Conservation (phyloP, 1,140 invertebrate species). For the Meloidogyne hapla region DNA sequence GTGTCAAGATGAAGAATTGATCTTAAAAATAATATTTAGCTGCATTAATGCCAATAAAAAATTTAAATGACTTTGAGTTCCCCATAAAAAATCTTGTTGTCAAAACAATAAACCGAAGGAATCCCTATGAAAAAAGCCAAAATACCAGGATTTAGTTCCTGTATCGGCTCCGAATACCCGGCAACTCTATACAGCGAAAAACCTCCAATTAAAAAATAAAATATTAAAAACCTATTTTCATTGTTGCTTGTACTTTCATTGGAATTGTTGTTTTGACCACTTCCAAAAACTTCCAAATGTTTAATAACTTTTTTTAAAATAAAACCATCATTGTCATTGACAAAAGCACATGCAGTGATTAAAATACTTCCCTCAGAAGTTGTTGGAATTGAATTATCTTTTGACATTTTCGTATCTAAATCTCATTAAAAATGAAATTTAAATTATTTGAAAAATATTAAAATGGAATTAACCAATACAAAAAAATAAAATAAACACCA, state of each 20-base stretch:
- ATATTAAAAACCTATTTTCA: neutral
- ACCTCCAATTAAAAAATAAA: neutral
- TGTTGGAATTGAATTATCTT: neutral
- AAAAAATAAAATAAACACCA: neutral
- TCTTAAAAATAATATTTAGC: too few relatives aligned
- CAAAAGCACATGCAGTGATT: conserved; percentile 7
- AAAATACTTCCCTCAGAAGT: neutral
- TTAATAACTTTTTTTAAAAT: conserved; percentile 6
- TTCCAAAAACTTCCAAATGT: neutral
- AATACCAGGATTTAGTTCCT: too few relatives aligned
- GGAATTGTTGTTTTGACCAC: neutral
- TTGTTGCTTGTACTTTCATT: neutral
- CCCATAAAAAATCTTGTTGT: too few relatives aligned
- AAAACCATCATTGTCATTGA: neutral
- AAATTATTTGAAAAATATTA: neutral
- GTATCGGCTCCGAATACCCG: too few relatives aligned
- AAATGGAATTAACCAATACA: neutral
- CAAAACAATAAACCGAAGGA: too few relatives aligned
- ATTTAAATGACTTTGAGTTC: too few relatives aligned
- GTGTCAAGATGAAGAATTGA: conserved; percentile 20
- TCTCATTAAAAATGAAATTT: neutral
- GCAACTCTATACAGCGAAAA: too few relatives aligned
- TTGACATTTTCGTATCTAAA: neutral
- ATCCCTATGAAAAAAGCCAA: too few relatives aligned
- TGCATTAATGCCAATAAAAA: too few relatives aligned